A percentile compares a stretch with the other conserved stretches of the same genome.
Evolutionary conservation across 2,888 invertebrate genomes (phyloP).

Genomic region (Pachymerium ferrugineum): DNA sequence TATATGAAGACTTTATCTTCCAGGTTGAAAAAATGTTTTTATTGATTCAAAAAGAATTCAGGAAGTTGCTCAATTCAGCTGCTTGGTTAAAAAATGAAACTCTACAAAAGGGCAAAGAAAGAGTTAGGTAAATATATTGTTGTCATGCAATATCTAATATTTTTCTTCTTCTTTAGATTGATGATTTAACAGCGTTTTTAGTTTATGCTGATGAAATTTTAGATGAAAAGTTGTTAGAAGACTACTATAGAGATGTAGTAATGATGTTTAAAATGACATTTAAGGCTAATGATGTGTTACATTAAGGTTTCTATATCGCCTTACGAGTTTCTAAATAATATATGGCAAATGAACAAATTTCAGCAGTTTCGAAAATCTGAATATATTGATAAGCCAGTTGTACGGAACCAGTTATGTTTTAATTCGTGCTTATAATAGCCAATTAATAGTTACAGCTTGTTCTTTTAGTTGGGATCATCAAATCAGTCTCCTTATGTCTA

Average conservation of each 20-base stretch:
- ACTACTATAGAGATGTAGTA: not conserved
- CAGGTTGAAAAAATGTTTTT: not conserved
- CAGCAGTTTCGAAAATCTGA: not conserved
- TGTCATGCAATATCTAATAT: not conserved
- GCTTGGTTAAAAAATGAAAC: not conserved
- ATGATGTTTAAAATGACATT: too few species aligned
- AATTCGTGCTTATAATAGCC: not conserved
- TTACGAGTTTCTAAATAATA: not conserved
- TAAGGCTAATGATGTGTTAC: not conserved
- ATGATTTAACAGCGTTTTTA: not conserved
- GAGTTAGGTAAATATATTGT: not conserved
- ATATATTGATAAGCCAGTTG: not conserved
- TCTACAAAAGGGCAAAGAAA: not conserved
- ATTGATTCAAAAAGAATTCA: not conserved
- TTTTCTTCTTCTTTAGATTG: not conserved
- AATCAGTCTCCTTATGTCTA: not conserved
- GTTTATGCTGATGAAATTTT: not conserved
- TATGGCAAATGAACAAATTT: not conserved
- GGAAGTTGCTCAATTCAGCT: not conserved
- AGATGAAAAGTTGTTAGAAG: not conserved
- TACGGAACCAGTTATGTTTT: not conserved
- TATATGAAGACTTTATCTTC: too few species aligned
- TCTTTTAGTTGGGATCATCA: not conserved
- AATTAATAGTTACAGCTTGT: not conserved
- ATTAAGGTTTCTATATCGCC: not conserved